Conservation (phyloP, 2,113 vertebrate genomes). For the Myodes glareolus region DNA sequence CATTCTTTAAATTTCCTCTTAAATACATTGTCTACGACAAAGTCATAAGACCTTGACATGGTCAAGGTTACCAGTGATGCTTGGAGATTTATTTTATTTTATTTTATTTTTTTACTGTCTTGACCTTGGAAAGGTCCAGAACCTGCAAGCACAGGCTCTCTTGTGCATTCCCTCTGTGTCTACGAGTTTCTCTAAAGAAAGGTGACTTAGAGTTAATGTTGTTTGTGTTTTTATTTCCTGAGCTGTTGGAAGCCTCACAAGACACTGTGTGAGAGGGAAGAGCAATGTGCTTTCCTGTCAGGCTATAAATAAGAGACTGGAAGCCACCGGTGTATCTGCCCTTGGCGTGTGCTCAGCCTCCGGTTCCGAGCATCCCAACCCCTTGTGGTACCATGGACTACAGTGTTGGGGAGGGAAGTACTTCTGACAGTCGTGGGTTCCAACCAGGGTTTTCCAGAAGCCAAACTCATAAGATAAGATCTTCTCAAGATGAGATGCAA, state of each 20-base stretch:
- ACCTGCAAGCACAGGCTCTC: not conserved
- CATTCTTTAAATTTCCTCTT: too few relatives aligned
- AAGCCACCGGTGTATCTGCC: not conserved
- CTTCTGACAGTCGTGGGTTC: not conserved
- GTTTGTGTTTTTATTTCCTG: not conserved
- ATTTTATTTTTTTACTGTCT: not conserved
- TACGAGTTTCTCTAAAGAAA: slow-evolving; percentile 10
- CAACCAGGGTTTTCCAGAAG: not conserved
- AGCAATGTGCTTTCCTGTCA: not conserved
- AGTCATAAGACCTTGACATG: not conserved
- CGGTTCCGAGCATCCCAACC: not conserved
- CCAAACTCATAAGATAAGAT: not conserved
- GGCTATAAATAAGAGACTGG: not conserved
- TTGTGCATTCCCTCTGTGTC: slow-evolving; percentile 1
- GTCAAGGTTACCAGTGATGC: not conserved
- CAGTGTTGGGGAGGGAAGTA: not conserved
- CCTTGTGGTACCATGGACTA: not conserved
- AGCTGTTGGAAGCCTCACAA: not conserved
- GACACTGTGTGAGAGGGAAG: not conserved
- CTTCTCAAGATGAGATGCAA: not conserved
- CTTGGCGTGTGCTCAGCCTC: not conserved
- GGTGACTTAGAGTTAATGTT: not conserved
- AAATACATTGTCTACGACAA: not conserved
- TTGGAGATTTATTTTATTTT: not conserved
- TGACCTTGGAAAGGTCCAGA: slow-evolving; percentile 28